These are phyloP conservation scores for Phalacrocorax aristotelis DNA, from an alignment of 2,113 vertebrate species.

Conservation along the genomic window DNA sequence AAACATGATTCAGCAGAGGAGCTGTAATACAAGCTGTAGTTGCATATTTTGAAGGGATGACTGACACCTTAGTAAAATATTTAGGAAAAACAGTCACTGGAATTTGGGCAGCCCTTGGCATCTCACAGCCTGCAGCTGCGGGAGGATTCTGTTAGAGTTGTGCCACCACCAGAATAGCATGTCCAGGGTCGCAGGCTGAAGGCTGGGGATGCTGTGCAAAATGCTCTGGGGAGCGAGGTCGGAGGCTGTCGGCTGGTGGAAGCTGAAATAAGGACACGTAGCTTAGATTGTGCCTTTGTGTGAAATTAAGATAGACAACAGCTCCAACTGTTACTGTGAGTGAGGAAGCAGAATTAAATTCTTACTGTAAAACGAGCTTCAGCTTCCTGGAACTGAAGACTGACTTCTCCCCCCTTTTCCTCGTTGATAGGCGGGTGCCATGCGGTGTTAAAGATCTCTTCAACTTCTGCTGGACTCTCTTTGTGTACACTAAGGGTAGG, in stretches of 20 bases:
- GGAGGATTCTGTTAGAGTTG: not conserved
- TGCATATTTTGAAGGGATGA: not conserved
- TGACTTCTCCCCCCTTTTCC: not conserved
- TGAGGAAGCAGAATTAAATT: not conserved
- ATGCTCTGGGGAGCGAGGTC: fast-evolving
- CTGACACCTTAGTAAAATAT: not conserved
- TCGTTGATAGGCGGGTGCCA: slow-evolving; percentile 77
- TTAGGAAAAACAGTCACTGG: not conserved
- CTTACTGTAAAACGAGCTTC: not conserved
- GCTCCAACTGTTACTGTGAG: not conserved
- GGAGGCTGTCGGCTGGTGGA: not conserved
- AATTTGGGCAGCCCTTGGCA: not conserved
- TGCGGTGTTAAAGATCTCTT: slow-evolving; percentile 90
- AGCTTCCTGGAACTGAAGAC: not conserved
- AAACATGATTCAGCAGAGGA: not conserved
- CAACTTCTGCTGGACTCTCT: slow-evolving; percentile 98
- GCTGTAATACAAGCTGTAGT: not conserved
- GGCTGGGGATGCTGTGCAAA: not conserved
- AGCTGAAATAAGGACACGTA: not conserved
- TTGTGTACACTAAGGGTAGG: slow-evolving; percentile 97
- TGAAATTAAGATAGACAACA: not conserved
- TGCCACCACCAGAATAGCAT: fast-evolving
- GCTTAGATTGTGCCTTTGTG: not conserved
- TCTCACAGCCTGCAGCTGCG: not conserved
- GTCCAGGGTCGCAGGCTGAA: not conserved